Percentiles rank a stretch among this genome's conserved stretches.
These are phyloP conservation scores for Vanessa atalanta DNA, from an alignment of 1,140 invertebrate genomes.

Conservation along the genomic window DNA sequence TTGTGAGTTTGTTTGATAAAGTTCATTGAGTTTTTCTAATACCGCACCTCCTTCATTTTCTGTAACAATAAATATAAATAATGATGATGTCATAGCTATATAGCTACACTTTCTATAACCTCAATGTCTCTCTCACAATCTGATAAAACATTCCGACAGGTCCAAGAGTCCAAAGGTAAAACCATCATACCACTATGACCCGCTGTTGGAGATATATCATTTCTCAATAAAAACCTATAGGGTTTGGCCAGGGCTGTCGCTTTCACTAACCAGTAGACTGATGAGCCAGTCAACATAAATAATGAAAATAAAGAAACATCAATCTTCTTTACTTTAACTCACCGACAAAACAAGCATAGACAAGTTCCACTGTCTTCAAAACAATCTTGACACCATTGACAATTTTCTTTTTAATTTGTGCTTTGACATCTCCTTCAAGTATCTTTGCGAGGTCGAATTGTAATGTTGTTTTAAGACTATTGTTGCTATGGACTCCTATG, in stretches of 20 bases:
- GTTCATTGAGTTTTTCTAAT: constrained; percentile 77
- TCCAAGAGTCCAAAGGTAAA: no score
- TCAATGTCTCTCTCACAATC: no score
- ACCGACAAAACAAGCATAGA: constrained; percentile 86
- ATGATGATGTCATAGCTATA: no score
- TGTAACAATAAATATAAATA: constrained; percentile 32
- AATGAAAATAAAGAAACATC: not conserved
- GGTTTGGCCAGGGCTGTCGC: no score
- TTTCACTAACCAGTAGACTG: no score
- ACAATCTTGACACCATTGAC: constrained; percentile 80
- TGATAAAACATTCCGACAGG: no score
- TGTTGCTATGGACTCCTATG: constrained; percentile 77
- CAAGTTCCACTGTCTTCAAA: constrained; percentile 80
- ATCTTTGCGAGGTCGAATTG: constrained; percentile 69
- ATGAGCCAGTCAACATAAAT: not conserved
- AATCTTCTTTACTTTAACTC: constrained; percentile 49
- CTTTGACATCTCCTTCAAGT: constrained; percentile 77
- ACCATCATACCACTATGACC: no score
- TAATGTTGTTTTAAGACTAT: constrained; percentile 75
- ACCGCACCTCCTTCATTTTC: constrained; percentile 81
- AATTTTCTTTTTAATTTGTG: constrained; percentile 79
- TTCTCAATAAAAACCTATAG: no score
- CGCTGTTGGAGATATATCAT: no score
- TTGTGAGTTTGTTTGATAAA: constrained; percentile 79
- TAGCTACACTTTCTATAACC: no score